Evolutionary conservation across 1,140 invertebrate species (phyloP), one percentile per base, ranked within the genome.

Genomic region (Neelides sp.): DNA sequence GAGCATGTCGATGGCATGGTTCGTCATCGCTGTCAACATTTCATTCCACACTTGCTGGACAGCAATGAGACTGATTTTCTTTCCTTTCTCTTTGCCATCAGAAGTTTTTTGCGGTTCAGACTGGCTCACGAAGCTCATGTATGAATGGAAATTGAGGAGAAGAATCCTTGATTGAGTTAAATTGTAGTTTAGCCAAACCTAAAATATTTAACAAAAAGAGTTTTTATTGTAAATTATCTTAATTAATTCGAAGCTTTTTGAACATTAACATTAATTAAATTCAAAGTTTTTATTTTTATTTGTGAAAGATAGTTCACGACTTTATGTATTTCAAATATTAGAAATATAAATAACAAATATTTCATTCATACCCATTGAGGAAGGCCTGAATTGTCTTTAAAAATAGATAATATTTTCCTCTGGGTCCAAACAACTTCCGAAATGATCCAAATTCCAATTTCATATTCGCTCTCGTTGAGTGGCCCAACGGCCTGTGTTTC

Each of bases 21-120:
- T 35, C 8, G 45, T 24, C 7, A 57, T 37, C 4, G 58, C 42
- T 10, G 30, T 49, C 1, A 56, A 35, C 36, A 57, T 27, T 51
- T 60, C 58, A 48, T 60, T 60, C 58, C 58, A 60, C 3, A 34
- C 15, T 28, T 46, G 44, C 34, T 60, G 58, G 2, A 57, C 54
- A n/a, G 48, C 24, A 10, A 47, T 26, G 5, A 57, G 19, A 36
- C 47, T 56, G 3, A 60, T 28, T 23, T 43, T 52, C 10, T 22
- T 19, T 34, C 20, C n/a, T 26, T 55, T 19, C 39, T 51, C 34
- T 8, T 28, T 27, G 23, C 36, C 35, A 35, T 54, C 24, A 17
- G 17, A 28, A n/a, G 17, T 22, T 41, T 45, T 37, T 28, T 43
- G 24, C 4, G 36, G 41, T 10, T 40, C 49, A 20, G 28, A 41